A percentile compares a stretch with the other conserved stretches of the same genome.
Conservation (phyloP, 2,888 invertebrate genomes). For the Andrena hattorfiana region DNA sequence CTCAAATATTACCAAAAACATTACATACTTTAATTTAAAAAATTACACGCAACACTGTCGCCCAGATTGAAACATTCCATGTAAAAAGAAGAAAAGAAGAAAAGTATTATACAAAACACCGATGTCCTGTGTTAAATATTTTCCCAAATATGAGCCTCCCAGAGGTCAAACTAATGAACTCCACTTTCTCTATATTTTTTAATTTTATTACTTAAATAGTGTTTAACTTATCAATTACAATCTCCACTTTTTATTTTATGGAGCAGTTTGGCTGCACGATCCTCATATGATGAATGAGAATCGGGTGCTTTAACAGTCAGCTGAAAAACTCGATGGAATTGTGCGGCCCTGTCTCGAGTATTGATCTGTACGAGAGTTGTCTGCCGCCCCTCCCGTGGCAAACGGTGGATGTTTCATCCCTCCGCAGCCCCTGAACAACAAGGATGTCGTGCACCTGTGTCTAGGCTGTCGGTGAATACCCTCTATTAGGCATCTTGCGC, state of each 20-base stretch:
- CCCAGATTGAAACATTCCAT: background rate
- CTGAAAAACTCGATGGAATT: slow-evolving; percentile 51
- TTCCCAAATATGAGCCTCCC: background rate
- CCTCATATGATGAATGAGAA: background rate
- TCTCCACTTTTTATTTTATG: no score
- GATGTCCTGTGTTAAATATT: background rate
- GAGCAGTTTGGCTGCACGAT: no score
- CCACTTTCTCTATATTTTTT: no score
- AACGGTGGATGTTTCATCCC: slow-evolving; percentile 67
- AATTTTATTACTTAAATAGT: no score
- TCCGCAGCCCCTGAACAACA: slow-evolving; percentile 57
- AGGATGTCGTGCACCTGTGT: slow-evolving; percentile 67
- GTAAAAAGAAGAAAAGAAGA: background rate
- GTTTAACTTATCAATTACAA: no score
- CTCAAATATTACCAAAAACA: background rate
- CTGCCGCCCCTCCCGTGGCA: slow-evolving; percentile 68
- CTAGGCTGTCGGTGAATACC: slow-evolving; percentile 53
- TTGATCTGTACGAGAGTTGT: slow-evolving; percentile 76
- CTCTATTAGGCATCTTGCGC: slow-evolving; percentile 38
- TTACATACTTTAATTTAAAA: background rate
- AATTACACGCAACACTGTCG: background rate
- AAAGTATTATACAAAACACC: background rate
- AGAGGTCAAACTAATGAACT: no score
- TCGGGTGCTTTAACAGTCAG: background rate
- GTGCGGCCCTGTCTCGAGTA: slow-evolving; percentile 74